Conservation (phyloP, 2,888 invertebrate genomes). For the Himalopsyche tibetana region DNA sequence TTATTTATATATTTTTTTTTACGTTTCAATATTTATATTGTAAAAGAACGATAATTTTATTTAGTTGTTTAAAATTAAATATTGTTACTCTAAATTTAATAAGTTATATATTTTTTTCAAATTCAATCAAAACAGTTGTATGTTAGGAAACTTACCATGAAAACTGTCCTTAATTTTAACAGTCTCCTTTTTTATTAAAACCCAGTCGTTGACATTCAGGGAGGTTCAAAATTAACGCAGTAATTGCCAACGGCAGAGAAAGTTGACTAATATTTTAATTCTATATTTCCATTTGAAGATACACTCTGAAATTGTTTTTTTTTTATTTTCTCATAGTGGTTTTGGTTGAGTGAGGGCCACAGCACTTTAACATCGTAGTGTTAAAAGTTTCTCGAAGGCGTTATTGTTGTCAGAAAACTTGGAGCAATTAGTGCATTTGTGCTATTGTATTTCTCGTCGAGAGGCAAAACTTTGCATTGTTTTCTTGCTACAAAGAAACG, state of each 20-base stretch:
- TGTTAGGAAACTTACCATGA: too few species aligned
- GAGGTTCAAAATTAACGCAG: neutral
- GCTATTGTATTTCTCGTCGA: constrained; percentile 57
- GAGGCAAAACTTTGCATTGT: constrained; percentile 58
- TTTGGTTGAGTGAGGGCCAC: constrained; percentile 4
- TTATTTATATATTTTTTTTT: too few species aligned
- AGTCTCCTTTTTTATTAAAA: neutral
- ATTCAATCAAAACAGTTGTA: too few species aligned
- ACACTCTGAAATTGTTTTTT: constrained; percentile 39
- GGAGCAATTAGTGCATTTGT: constrained; percentile 63
- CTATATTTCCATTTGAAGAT: constrained; percentile 44
- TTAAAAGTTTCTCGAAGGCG: constrained; percentile 59
- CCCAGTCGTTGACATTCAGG: neutral
- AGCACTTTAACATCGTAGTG: constrained; percentile 48
- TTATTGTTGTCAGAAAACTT: constrained; percentile 63
- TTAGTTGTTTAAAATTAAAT: too few species aligned
- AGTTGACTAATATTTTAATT: constrained; percentile 52
- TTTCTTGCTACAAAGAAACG: constrained; percentile 61
- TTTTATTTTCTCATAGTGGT: neutral
- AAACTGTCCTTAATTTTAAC: too few species aligned
- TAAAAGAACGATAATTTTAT: too few species aligned
- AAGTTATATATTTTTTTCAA: too few species aligned
- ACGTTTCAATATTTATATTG: too few species aligned
- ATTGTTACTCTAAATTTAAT: too few species aligned
- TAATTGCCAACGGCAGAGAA: constrained; percentile 19